phyloP scores from a whole-genome alignment of 2,797 vertebrate genomes.

The Sorex maritimensis region DNA sequence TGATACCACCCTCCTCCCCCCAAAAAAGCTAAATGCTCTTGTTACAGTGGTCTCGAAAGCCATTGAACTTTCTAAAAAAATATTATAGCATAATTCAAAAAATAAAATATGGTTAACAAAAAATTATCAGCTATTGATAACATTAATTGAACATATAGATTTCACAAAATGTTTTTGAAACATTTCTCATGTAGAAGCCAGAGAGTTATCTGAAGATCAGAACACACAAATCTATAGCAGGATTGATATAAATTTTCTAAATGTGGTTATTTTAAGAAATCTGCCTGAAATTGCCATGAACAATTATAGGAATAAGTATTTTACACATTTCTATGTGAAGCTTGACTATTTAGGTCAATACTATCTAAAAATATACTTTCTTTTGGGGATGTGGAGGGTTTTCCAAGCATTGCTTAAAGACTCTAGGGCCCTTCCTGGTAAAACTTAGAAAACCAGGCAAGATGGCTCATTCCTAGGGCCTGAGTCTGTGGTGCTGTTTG shows the following conservation, averaged over 20 bases:
- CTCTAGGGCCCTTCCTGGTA: too few species aligned
- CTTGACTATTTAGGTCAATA: not conserved
- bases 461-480: too few species aligned
- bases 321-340: not conserved
- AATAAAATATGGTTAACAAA: not conserved
- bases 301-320: not conserved
- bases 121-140: slow-evolving; percentile 37
- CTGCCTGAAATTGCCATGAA: not conserved
- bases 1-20: too few species aligned
- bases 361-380: not conserved
- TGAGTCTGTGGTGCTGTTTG: too few species aligned
- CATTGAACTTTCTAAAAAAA: slow-evolving; percentile 48
- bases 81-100: slow-evolving; percentile 23
- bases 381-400: too few species aligned
- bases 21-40: not conserved
- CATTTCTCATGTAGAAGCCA: not conserved
- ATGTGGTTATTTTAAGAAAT: slow-evolving; percentile 16
- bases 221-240: not conserved
- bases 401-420: too few species aligned
- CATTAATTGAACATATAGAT: not conserved
- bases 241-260: not conserved
- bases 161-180: slow-evolving; percentile 11
- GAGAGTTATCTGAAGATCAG: not conserved
- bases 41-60: not conserved
- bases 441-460: too few species aligned